Conservation (phyloP, 92 coral and sea anemone genomes). For the Epizoanthus illoricatus region DNA sequence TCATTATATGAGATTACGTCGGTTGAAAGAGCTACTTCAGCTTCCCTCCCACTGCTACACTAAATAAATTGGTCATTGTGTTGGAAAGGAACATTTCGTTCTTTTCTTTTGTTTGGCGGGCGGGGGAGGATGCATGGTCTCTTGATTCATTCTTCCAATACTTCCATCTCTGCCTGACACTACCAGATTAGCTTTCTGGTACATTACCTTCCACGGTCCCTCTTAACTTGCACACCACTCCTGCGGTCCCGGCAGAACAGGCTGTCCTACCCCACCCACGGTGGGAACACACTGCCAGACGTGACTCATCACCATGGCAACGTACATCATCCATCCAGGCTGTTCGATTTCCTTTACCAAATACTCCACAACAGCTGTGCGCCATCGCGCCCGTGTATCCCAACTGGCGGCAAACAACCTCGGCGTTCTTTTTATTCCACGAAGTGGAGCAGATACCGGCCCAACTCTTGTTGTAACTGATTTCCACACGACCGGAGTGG, state of each 20-base stretch:
- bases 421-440: slow-evolving; percentile 1
- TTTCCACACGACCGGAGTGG: slow-evolving; percentile 23
- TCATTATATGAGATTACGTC: too few species aligned
- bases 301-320: slow-evolving; percentile 16
- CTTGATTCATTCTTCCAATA: too few species aligned
- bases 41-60: too few species aligned
- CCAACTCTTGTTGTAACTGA: slow-evolving; percentile 21
- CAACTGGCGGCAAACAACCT: slow-evolving; percentile 13
- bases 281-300: slow-evolving; percentile 3
- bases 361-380: slow-evolving; percentile 14
- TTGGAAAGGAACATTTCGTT: too few species aligned
- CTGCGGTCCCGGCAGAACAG: slow-evolving; percentile 16
- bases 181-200: too few species aligned
- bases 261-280: slow-evolving; percentile 22
- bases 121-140: too few species aligned
- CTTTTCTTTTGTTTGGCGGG: too few species aligned
- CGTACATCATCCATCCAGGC: slow-evolving; percentile 35
- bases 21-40: too few species aligned
- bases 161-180: too few species aligned
- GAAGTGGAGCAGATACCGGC: slow-evolving; percentile 3
- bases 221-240: not conserved
- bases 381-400: slow-evolving; percentile 7
- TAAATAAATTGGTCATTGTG: too few species aligned
- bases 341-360: slow-evolving; percentile 6
- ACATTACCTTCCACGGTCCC: not conserved